Conservation (phyloP, 2,888 invertebrate species). For the Siphlonurus alternatus region DNA sequence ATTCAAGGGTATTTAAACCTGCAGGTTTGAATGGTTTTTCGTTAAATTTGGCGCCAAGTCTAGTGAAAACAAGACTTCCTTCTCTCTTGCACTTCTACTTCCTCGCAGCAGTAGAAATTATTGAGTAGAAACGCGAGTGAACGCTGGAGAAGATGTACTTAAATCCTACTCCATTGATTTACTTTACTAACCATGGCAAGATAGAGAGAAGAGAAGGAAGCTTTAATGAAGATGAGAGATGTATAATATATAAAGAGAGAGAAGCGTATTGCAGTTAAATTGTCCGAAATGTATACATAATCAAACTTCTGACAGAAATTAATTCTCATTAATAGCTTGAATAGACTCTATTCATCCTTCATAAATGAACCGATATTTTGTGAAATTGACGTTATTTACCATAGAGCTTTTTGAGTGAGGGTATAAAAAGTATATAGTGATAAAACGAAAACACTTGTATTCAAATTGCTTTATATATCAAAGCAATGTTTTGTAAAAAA, state of each 20-base stretch:
- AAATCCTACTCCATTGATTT: neutral
- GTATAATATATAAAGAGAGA: neutral
- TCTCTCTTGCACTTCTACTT: neutral
- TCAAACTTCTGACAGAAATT: neutral
- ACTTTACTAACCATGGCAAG: neutral
- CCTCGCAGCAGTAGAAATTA: neutral
- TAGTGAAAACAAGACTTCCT: neutral
- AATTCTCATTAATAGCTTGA: neutral
- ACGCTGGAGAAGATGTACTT: too few species aligned
- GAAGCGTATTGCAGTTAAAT: neutral
- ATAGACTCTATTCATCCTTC: too few species aligned
- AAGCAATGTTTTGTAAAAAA: too few species aligned
- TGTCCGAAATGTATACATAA: neutral
- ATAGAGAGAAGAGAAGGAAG: neutral
- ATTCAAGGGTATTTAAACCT: neutral
- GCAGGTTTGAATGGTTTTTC: neutral
- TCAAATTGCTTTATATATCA: too few species aligned
- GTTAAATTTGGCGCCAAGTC: neutral
- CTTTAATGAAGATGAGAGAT: neutral
- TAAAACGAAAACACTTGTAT: too few species aligned
- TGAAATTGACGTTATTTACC: too few species aligned
- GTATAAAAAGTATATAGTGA: too few species aligned
- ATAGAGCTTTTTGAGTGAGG: too few species aligned
- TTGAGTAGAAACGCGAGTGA: neutral
- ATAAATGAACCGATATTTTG: too few species aligned